Evolutionary conservation across 1,140 invertebrate genomes (phyloP).

Genomic region (Anoplophora glabripennis): DNA sequence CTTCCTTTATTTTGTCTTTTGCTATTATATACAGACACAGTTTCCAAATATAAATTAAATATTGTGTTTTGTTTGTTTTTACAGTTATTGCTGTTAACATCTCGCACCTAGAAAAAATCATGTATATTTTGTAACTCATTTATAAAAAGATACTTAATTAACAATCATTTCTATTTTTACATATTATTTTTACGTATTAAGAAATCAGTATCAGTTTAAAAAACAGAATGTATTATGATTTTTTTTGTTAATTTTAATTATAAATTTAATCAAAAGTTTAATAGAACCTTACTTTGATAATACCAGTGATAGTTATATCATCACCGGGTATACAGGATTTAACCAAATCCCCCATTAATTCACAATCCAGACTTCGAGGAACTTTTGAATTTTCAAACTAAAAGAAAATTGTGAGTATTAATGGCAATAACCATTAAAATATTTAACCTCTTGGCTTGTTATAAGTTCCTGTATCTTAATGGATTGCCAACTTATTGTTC

Average conservation of each 20-base stretch:
- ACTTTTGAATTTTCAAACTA: constrained; percentile 70
- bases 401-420: constrained; percentile 21
- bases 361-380: constrained; percentile 84
- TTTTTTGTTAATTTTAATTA: too few species aligned
- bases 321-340: constrained; percentile 85
- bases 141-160: neutral
- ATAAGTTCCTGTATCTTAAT: constrained; percentile 73
- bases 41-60: constrained; percentile 76
- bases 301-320: constrained; percentile 81
- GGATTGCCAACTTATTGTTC: constrained; percentile 73
- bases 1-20: constrained; percentile 58
- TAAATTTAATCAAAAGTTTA: neutral
- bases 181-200: too few species aligned
- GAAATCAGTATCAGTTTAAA: too few species aligned
- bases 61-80: constrained; percentile 57
- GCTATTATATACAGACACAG: constrained; percentile 68
- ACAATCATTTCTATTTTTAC: neutral
- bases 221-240: too few species aligned
- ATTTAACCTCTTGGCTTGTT: constrained; percentile 12
- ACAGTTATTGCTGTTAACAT: constrained; percentile 28
- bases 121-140: constrained; percentile 10
- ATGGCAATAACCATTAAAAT: neutral
- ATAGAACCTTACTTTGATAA: constrained; percentile 54
- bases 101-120: constrained; percentile 26
- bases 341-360: constrained; percentile 83